Conservation (phyloP, 2,113 vertebrate species). For the Rousettus leschenaultii region DNA sequence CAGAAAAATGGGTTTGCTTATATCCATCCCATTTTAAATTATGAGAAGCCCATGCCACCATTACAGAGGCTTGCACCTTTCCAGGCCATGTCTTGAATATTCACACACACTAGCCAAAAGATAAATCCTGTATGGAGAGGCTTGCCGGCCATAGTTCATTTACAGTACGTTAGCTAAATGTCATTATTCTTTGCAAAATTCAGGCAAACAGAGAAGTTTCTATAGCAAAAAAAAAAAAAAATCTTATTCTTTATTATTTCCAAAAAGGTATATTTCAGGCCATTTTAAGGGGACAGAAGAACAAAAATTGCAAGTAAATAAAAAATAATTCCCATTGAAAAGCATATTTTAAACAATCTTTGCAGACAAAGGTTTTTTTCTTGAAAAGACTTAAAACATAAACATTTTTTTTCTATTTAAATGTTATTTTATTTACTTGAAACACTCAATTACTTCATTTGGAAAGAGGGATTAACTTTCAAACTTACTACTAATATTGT, state of each 20-base stretch:
- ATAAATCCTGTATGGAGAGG: background rate
- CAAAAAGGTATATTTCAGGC: background rate
- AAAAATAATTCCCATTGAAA: conserved; percentile 1
- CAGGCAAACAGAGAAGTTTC: background rate
- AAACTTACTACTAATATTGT: background rate
- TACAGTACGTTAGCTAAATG: conserved; percentile 23
- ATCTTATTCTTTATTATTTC: background rate
- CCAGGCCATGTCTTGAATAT: conserved; percentile 43
- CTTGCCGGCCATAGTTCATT: conserved; percentile 7
- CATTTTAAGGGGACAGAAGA: background rate
- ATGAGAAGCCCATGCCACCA: conserved; percentile 1
- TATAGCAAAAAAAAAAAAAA: background rate
- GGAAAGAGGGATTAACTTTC: background rate
- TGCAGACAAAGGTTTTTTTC: background rate
- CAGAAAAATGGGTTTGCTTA: conserved; percentile 65
- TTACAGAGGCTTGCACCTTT: background rate
- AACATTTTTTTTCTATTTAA: background rate
- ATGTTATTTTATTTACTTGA: background rate
- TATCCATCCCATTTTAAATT: background rate
- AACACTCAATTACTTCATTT: background rate
- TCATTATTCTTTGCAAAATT: conserved; percentile 44
- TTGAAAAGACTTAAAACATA: background rate
- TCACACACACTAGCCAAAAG: conserved; percentile 14
- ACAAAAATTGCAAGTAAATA: conserved; percentile 7
- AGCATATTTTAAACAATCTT: background rate